Percentiles rank a stretch among this genome's conserved stretches.
These are phyloP conservation scores for Microcebus jonahi DNA, from an alignment of 2,113 vertebrate genomes.

Conservation along the genomic window DNA sequence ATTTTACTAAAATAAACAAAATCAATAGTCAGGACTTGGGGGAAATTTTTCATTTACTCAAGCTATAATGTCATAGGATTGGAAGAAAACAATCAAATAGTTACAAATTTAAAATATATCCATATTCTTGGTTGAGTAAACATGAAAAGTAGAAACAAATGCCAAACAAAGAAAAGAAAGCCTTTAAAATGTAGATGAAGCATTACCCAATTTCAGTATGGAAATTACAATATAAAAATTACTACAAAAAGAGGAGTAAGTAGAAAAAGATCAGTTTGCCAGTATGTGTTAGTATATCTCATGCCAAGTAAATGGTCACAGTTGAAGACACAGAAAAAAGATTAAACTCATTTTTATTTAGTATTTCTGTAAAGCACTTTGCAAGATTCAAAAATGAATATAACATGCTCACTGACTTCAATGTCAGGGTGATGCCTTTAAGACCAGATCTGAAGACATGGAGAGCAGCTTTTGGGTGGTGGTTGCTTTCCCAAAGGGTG, in stretches of 20 bases:
- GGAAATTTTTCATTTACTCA: not conserved
- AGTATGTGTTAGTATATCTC: not conserved
- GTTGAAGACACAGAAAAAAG: not conserved
- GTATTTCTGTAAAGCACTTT: not conserved
- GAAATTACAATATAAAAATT: conserved; percentile 9
- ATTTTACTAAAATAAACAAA: not conserved
- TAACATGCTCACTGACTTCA: not conserved
- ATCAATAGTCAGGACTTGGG: not conserved
- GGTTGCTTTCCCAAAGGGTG: not conserved
- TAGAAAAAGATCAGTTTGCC: not conserved
- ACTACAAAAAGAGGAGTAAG: not conserved
- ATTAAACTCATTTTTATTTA: not conserved
- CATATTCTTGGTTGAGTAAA: not conserved
- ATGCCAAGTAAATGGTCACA: not conserved
- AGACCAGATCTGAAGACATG: not conserved
- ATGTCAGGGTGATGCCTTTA: not conserved
- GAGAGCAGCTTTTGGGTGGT: not conserved
- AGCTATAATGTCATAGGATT: not conserved
- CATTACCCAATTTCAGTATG: not conserved
- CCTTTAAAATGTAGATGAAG: not conserved
- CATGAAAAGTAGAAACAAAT: not conserved
- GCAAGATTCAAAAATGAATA: not conserved
- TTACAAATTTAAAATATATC: not conserved
- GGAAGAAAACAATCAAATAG: not conserved
- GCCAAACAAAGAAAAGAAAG: not conserved